Percentiles rank a stretch among this genome's conserved stretches.
Conservation (phyloP, 2,797 vertebrate genomes). For the Falco cherrug region DNA sequence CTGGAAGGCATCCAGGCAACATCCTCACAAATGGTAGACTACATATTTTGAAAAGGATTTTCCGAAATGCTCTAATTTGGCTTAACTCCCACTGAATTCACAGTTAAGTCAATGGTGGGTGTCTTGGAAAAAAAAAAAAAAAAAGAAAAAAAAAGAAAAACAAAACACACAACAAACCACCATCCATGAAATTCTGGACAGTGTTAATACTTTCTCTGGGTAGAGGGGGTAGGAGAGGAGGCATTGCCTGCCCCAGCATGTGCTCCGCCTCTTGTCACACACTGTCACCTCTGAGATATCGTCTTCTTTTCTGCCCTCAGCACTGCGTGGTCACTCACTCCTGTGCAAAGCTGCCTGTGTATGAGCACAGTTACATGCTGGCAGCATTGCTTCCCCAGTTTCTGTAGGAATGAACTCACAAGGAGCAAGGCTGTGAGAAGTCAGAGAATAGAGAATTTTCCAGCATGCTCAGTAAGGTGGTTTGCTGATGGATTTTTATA, state of each 20-base stretch:
- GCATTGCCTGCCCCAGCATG: neutral
- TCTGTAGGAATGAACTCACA: neutral
- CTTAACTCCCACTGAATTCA: slow-evolving; percentile 40
- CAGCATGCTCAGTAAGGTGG: neutral
- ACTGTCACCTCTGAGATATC: neutral
- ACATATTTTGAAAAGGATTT: slow-evolving; percentile 11
- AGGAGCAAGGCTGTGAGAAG: neutral
- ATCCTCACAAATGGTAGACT: neutral
- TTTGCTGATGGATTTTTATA: neutral
- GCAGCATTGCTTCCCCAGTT: neutral
- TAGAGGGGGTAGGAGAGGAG: neutral
- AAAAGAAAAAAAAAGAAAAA: neutral
- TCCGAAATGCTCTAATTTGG: neutral
- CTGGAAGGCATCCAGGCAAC: slow-evolving; percentile 1
- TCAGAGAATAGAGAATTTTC: neutral
- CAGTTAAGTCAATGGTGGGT: neutral
- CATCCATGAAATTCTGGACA: neutral
- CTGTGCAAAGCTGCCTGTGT: neutral
- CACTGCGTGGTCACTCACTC: neutral
- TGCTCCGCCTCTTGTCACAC: rapidly evolving
- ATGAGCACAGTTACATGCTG: neutral
- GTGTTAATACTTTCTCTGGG: neutral
- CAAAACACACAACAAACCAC: too few relatives aligned
- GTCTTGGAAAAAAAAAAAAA: neutral
- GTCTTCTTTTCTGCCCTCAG: neutral